Evolutionary conservation across 2,797 vertebrate species (phyloP), one percentile per base, ranked within the genome.

Genomic region (Pseudochromis fuscus): DNA sequence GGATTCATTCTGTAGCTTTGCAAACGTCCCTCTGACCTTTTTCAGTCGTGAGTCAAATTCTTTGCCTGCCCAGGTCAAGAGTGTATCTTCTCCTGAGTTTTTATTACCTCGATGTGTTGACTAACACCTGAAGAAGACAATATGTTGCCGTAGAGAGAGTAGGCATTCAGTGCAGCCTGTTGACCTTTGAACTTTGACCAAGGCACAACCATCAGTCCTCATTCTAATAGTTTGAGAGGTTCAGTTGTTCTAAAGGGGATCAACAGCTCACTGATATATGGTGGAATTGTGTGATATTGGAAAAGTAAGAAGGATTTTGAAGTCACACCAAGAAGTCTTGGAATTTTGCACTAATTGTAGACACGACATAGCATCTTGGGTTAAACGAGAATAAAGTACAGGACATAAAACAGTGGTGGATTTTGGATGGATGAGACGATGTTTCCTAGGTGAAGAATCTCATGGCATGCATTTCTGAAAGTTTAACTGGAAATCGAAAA

Each of bases 11-110:
- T 25, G 4, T 35, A 19, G 40, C 9, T 21, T 19, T n/a, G 40
- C n/a, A 44, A 42, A 44, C 8, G 9, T 3, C 18, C 40, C 40
- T 19, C 18, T 40, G 2, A 15, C 37, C 13, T 5, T 11, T 27
- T 30, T 45, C 16, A 10, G 7, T 31, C 24, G 12, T 58, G 50
- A 55, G 4, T 52, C 13, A 16, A 23, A 25, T 73, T 27, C 25
- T 76, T 69, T 77, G 13, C 19, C 9, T 77, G 38, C 31, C 51
- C 15, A 19, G 55, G 50, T 76, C 72, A 64, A n/a, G 42, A 74
- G 42, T 19, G 10, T 10, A 37, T 33, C 21, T 18, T 28, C 33
- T 48, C 5, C 27, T 38, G 3, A 5, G 56, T 48, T 24, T 68
- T 61, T 49, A 57, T 62, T 50, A 60, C 40, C 56, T 61, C 45